Base-by-base conservation (phyloP, 2,797 vertebrate species). In the Thaleichthys pacificus region DNA sequence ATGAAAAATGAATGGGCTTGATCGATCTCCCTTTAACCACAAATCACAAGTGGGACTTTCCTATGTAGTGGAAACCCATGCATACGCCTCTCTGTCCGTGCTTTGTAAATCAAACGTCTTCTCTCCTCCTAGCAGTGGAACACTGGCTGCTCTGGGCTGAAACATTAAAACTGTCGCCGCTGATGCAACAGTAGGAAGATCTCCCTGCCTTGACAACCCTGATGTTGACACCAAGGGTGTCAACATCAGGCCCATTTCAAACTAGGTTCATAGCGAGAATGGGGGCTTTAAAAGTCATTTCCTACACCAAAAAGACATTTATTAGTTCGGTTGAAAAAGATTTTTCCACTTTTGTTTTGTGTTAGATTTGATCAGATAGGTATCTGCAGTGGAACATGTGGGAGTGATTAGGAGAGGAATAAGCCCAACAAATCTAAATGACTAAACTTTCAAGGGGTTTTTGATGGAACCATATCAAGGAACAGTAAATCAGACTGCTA, bases 361-460 rank as follows among this genome's bases (percentile, higher is more conserved):
- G 61, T 78, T 89, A 84, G 78, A 51, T 69, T 54, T 80, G 74
- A 85, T 86, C 80, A 86, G 87, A 88, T 90, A 80, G 72, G 73
- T 71, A 87, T 91, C 86, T 76, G 49, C 32, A 63, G 12, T 68
- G 65, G 76, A 85, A 86, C 91, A 91, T 77, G 69, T 91, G 89
- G 86, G 30, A 89, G 74, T 78, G 8, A 85, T 92, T 86, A 80
- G 19, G 51, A 63, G 66, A 66, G n/a, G 80, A 88, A 87, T 75
- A 81, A 74, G 67, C 65, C 78, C 73, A 68, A 84, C 82, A 79
- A 84, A 80, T 85, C 77, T 72, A 83, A 90, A 86, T 86, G 84
- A 82, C 70, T 71, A 81, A 62, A 17, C 78, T 86, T 87, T 84
- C 32, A 86, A 80, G 60, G 63, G 74, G 75, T 75, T 60, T 85